Conservation (phyloP, 2,113 vertebrate species). For the Ophthalmolycus amberensis region DNA sequence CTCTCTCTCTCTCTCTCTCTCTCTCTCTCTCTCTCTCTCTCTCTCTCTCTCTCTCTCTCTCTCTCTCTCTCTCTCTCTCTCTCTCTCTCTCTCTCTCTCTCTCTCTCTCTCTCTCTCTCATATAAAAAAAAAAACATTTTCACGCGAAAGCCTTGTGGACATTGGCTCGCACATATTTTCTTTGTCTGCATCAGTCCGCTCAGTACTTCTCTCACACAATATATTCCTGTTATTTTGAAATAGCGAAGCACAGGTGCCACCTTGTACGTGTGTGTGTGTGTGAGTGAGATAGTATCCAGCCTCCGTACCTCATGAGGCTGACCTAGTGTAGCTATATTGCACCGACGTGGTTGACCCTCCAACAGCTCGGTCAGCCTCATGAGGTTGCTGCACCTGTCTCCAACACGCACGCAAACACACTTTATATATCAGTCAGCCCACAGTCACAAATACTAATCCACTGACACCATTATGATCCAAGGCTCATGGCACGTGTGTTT, state of each 20-base stretch:
- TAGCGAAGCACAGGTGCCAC: slow-evolving; percentile 59
- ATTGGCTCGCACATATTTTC: slow-evolving; percentile 68
- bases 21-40: too few species aligned
- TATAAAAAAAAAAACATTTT: slow-evolving; percentile 49
- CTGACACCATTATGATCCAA: slow-evolving; percentile 54
- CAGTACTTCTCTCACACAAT: slow-evolving; percentile 41
- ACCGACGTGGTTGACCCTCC: slow-evolving; percentile 49
- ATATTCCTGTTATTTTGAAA: slow-evolving; percentile 61
- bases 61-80: too few species aligned
- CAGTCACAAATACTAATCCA: slow-evolving; percentile 48
- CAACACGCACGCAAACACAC: slow-evolving; percentile 41
- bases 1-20: too few species aligned
- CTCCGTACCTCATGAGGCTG: slow-evolving; percentile 1
- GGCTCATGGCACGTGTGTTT: slow-evolving; percentile 23
- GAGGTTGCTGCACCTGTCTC: slow-evolving; percentile 66
- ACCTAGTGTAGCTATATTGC: slow-evolving; percentile 66
- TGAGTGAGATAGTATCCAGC: slow-evolving; percentile 53
- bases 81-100: too few species aligned
- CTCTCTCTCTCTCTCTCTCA: too few species aligned
- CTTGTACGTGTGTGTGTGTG: slow-evolving; percentile 22
- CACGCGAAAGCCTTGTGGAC: slow-evolving; percentile 58
- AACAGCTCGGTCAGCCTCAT: slow-evolving; percentile 48
- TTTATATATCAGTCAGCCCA: slow-evolving; percentile 46
- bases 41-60: too few species aligned
- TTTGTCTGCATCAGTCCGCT: slow-evolving; percentile 54